Evolutionary conservation across 2,888 invertebrate species (phyloP).

Genomic region (Macrosiphum euphorbiae): DNA sequence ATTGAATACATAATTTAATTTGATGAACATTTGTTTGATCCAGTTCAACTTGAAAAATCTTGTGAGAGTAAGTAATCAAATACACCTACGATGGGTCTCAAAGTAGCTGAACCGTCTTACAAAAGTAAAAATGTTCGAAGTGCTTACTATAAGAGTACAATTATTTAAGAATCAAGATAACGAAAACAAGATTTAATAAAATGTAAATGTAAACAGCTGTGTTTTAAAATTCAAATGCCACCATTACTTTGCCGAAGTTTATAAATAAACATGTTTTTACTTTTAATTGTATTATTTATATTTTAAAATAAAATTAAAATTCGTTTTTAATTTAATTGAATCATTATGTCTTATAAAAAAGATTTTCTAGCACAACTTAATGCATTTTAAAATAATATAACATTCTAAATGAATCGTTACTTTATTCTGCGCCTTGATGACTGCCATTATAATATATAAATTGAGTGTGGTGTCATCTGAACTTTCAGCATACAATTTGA

Average conservation of each 20-base stretch:
- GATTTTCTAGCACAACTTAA: background rate
- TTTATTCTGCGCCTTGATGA: background rate
- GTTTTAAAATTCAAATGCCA: background rate
- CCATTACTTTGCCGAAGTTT: background rate
- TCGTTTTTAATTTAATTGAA: background rate
- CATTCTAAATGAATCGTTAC: background rate
- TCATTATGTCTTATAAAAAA: background rate
- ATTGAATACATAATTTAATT: background rate
- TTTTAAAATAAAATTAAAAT: background rate
- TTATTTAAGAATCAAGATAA: background rate
- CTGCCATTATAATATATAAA: background rate
- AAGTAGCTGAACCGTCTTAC: background rate
- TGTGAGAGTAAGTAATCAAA: background rate
- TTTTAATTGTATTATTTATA: background rate
- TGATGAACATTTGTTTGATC: background rate
- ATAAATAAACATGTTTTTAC: background rate
- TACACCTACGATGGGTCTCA: background rate
- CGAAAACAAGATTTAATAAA: background rate
- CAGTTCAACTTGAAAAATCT: background rate
- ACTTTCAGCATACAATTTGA: background rate
- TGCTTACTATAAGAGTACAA: background rate
- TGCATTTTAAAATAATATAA: background rate
- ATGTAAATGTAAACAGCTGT: background rate
- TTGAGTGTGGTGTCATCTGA: background rate
- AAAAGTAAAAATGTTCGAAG: background rate